A percentile compares a stretch with the other conserved stretches of the same genome.
These are phyloP conservation scores for Sorex araneus DNA, from an alignment of 2,113 vertebrate species.

Conservation along the genomic window DNA sequence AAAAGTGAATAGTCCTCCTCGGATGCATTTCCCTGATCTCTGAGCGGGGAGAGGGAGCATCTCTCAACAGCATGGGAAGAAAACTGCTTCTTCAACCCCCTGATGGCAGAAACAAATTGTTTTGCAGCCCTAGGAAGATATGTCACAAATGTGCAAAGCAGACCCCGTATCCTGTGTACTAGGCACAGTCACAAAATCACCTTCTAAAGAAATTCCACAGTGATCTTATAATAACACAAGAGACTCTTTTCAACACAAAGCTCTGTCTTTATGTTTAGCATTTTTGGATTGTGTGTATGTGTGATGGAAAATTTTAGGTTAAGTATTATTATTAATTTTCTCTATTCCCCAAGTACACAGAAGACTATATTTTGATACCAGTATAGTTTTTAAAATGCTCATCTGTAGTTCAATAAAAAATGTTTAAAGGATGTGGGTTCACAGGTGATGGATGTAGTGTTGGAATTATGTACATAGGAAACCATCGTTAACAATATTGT, in stretches of 20 bases:
- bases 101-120: conserved; percentile 85
- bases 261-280: conserved; percentile 50
- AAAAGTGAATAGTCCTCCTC: conserved; percentile 79
- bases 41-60: conserved; percentile 50
- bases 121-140: conserved; percentile 79
- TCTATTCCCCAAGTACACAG: conserved; percentile 15
- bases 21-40: conserved; percentile 84
- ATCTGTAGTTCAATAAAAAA: conserved; percentile 6
- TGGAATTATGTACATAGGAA: too few relatives aligned
- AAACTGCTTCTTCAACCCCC: conserved; percentile 83
- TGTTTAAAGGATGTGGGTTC: too few relatives aligned
- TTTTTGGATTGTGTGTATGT: not conserved
- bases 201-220: conserved; percentile 71
- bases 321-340: conserved; percentile 11
- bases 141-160: conserved; percentile 86
- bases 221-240: conserved; percentile 61
- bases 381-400: conserved; percentile 45
- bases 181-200: conserved; percentile 51
- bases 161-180: conserved; percentile 65
- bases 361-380: conserved; percentile 34
- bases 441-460: too few relatives aligned
- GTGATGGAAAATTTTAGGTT: conserved; percentile 39
- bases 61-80: conserved; percentile 83
- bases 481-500: too few relatives aligned
- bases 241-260: conserved; percentile 60